A percentile compares a stretch with the other conserved stretches of the same genome.
These are phyloP conservation scores for Cnemophilus loriae DNA, from an alignment of 2,113 vertebrate genomes.

Conservation along the genomic window DNA sequence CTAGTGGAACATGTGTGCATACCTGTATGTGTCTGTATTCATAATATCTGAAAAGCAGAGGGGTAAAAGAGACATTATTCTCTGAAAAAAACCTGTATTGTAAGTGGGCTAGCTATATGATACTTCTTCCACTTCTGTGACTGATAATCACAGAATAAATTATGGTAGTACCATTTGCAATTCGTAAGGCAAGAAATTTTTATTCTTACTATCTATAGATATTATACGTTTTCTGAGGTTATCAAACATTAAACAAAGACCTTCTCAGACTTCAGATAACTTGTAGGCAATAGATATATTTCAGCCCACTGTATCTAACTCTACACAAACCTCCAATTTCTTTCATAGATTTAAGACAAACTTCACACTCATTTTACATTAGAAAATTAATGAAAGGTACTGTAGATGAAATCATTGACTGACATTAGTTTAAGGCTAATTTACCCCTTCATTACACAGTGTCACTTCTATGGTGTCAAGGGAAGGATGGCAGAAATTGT, in stretches of 20 bases:
- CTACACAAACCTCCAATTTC: not conserved
- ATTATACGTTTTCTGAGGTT: not conserved
- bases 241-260: not conserved
- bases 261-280: not conserved
- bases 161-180: not conserved
- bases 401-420: not conserved
- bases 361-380: not conserved
- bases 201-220: not conserved
- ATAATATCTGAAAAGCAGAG: not conserved
- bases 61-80: not conserved
- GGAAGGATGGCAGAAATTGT: not conserved
- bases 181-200: not conserved
- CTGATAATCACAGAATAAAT: not conserved
- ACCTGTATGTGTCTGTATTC: not conserved
- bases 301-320: not conserved
- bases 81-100: not conserved
- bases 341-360: not conserved
- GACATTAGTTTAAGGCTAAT: not conserved
- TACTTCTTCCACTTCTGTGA: not conserved
- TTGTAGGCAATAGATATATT: not conserved
- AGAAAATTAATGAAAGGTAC: not conserved
- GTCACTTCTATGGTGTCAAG: not conserved
- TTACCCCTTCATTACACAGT: not conserved
- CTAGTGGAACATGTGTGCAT: not conserved
- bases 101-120: not conserved